A percentile compares a stretch with the other conserved stretches of the same genome.
Evolutionary conservation across 2,113 vertebrate species (phyloP).

Genomic region (Cygnus atratus): DNA sequence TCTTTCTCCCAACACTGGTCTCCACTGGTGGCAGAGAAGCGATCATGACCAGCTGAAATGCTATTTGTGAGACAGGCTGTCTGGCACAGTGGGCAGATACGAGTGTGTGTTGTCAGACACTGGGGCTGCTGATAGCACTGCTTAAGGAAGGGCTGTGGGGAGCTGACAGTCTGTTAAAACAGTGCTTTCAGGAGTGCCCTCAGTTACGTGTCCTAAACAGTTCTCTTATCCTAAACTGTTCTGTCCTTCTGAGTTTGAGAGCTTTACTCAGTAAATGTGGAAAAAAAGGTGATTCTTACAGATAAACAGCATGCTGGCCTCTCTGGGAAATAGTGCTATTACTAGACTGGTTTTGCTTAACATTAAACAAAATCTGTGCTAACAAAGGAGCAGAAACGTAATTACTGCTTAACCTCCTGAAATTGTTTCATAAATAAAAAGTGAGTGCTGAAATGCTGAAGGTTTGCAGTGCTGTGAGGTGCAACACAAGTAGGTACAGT

Average conservation of each 20-base stretch:
- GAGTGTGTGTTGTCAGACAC: not conserved
- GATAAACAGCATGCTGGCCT: not conserved
- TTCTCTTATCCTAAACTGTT: no score
- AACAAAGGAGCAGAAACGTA: not conserved
- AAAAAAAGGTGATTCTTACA: not conserved
- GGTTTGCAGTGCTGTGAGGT: not conserved
- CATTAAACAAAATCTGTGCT: not conserved
- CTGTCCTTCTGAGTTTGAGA: not conserved
- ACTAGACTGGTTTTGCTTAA: not conserved
- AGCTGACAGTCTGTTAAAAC: not conserved
- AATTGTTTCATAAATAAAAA: not conserved
- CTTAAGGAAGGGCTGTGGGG: not conserved
- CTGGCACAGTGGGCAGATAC: not conserved
- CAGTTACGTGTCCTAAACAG: not conserved
- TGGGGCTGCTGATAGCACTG: not conserved
- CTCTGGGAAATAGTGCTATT: rapidly evolving
- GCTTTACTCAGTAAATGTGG: not conserved
- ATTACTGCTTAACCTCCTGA: not conserved
- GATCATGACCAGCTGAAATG: not conserved
- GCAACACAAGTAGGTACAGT: not conserved
- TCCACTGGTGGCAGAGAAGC: not conserved
- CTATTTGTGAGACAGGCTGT: not conserved
- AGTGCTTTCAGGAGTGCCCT: not conserved
- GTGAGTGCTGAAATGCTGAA: not conserved
- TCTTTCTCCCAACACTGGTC: not conserved